Base-by-base conservation (phyloP, 2,113 vertebrate species). In the Gallinago jamesoni region DNA sequence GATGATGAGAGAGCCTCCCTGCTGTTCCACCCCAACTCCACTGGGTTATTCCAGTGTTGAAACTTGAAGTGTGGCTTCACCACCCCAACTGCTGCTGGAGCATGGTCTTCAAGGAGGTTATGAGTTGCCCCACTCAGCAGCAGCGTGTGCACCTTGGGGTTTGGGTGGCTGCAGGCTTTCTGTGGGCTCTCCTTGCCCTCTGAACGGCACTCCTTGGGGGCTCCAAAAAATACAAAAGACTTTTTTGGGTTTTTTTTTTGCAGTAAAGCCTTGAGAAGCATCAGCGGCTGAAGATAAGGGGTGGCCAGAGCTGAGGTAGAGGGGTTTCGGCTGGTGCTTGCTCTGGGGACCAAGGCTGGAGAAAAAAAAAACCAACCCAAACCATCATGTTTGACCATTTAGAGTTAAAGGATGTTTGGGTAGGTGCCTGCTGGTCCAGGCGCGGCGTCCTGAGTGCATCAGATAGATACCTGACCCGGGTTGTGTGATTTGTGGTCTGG, bases 21-120 rank as follows among this genome's bases (percentile, higher is more conserved):
- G 0, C 14, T 0, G 0, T 55, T n/a, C 50, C 14, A n/a, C 14
- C 6, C 0, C 0, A 81, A 84, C 8, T 27, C n/a, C 47, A 31
- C 1, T 1, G 8, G 23, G 14, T 59, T 50, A 82, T 60, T 70
- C 18, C 63, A 56, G 45, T 1, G 15, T 16, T 31, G 67, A 69
- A 79, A 88, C 0, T 1, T 0, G 1, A 73, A 66, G 63, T 30
- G 14, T 2, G 4, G 53, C 64, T 48, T 89, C 69, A 24, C 19
- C 1, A 2, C 55, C 1, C 7, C 23, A 47, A 7, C n/a, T 24
- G 69, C 19, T 57, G 43, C 57, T 55, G 25, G 18, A n/a, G 30
- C 12, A 70, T n/a, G 14, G 45, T 30, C 55, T 74, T 37, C 37
- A 53, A 45, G 70, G 57, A 62, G 47, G 28, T 39, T 23, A 11